Evolutionary conservation across 2,797 vertebrate genomes (phyloP).

Genomic region (Taeniopygia guttata): DNA sequence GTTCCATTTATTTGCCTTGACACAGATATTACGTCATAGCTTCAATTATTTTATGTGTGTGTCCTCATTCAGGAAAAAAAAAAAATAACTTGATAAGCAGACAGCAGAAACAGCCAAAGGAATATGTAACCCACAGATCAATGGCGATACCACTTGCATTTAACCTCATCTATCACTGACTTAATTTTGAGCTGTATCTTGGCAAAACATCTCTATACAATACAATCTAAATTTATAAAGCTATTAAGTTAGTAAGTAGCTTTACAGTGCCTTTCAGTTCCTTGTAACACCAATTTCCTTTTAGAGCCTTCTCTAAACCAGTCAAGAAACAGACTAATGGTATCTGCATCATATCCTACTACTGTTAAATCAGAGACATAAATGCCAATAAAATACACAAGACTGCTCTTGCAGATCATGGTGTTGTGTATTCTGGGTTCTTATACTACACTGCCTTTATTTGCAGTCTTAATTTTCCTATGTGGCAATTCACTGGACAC

Average conservation of each 20-base stretch:
- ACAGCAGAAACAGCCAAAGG: not conserved
- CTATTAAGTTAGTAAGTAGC: not conserved
- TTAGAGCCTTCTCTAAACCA: not conserved
- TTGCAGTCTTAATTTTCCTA: not conserved
- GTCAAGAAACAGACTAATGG: not conserved
- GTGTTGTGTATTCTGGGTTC: not conserved
- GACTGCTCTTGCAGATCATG: not conserved
- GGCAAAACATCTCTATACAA: not conserved
- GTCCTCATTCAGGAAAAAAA: not conserved
- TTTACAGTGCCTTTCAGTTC: not conserved
- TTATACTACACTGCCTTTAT: not conserved
- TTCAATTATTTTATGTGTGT: not conserved
- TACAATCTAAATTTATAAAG: not conserved
- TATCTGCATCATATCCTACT: not conserved
- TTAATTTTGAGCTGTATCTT: not conserved
- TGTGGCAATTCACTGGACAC: not conserved
- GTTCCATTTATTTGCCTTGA: not conserved
- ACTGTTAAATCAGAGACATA: not conserved
- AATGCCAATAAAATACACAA: not conserved
- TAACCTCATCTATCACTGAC: not conserved
- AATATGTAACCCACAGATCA: not conserved
- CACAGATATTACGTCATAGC: not conserved
- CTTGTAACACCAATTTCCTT: not conserved
- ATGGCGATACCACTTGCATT: not conserved
- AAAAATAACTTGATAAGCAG: not conserved